Evolutionary conservation across 2,797 vertebrate genomes (phyloP).

Genomic region (Dicrostonyx torquatus): DNA sequence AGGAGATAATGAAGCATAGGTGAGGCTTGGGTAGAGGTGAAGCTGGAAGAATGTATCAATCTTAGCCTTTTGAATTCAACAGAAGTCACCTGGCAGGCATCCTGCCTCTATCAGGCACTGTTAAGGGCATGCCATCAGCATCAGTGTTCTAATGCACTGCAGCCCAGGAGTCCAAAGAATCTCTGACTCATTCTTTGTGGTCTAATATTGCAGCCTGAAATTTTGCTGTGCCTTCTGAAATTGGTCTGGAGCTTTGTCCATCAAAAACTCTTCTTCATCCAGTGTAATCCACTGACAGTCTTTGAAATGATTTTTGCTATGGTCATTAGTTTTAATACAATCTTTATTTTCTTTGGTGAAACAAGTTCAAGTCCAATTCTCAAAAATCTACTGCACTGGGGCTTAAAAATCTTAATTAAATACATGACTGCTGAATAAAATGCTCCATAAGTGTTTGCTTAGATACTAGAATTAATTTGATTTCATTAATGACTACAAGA

Average conservation of each 20-base stretch:
- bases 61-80: background rate
- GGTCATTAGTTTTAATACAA: conserved; percentile 38
- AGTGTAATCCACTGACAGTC: conserved; percentile 45
- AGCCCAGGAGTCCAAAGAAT: background rate
- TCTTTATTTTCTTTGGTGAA: conserved; percentile 24
- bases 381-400: background rate
- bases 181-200: background rate
- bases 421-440: conserved; percentile 56
- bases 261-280: conserved; percentile 55
- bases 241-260: background rate
- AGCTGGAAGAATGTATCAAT: accelerated
- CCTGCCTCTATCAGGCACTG: accelerated
- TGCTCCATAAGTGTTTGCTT: conserved; percentile 60
- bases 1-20: background rate
- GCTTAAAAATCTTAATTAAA: conserved; percentile 68
- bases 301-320: conserved; percentile 66
- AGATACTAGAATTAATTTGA: conserved; percentile 64
- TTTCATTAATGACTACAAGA: conserved; percentile 44
- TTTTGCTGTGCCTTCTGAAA: background rate
- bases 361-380: conserved; percentile 37
- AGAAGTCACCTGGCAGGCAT: accelerated
- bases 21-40: background rate
- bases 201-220: background rate
- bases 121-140: accelerated
- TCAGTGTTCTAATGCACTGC: accelerated